phyloP scores from a whole-genome alignment of 1,140 invertebrate species.

The Cecropterus lyciades region DNA sequence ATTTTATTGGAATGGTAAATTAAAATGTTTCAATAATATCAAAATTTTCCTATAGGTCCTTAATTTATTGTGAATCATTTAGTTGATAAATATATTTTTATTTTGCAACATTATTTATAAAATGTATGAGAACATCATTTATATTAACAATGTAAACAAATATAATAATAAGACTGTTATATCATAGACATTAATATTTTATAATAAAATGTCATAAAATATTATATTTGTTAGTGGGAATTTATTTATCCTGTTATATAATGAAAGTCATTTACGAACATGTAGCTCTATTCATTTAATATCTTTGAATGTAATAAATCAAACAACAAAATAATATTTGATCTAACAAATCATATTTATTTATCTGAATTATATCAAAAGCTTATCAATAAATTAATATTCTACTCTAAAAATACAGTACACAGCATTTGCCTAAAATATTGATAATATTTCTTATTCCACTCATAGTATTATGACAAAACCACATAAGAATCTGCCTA shows the following conservation, averaged over 20 bases:
- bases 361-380: constrained; percentile 49
- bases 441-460: constrained; percentile 13
- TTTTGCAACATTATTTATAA: no score
- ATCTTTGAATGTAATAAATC: constrained; percentile 1
- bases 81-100: no score
- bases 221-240: no score
- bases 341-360: constrained; percentile 40
- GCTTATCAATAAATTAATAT: constrained; percentile 64
- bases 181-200: neutral
- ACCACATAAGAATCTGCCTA: neutral
- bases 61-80: no score
- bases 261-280: no score
- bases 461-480: neutral
- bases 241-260: no score
- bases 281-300: no score
- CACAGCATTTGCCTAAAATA: constrained; percentile 61
- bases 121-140: no score
- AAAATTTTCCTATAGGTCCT: no score
- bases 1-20: constrained; percentile 1
- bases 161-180: neutral
- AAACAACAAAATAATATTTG: constrained; percentile 26
- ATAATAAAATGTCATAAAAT: neutral
- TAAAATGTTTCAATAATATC: neutral
- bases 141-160: no score
- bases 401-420: constrained; percentile 65